phyloP scores from a whole-genome alignment of 2,888 invertebrate species.

The Tenthredo distinguenda region DNA sequence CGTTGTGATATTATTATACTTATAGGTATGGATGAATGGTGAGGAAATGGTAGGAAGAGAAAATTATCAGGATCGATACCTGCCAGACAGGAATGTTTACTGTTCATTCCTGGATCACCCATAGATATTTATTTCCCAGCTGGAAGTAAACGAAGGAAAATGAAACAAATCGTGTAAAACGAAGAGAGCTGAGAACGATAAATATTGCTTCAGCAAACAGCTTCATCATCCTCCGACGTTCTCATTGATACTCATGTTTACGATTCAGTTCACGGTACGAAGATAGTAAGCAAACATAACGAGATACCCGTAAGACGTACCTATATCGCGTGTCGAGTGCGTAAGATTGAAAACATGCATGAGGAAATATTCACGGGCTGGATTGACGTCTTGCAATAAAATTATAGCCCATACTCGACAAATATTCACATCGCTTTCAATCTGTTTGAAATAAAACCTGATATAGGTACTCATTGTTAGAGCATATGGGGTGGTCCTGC shows the following conservation, averaged over 20 bases:
- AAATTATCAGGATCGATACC: slow-evolving; percentile 33
- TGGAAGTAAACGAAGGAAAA: slow-evolving; percentile 16
- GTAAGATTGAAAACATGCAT: not conserved
- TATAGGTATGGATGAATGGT: not conserved
- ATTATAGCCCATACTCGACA: not conserved
- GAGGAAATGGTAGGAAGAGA: slow-evolving; percentile 10
- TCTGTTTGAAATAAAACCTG: not conserved
- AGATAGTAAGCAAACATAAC: slow-evolving; percentile 30
- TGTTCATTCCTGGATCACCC: not conserved
- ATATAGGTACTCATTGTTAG: not conserved
- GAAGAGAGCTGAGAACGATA: slow-evolving; percentile 37
- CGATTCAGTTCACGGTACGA: slow-evolving; percentile 37
- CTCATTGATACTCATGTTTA: slow-evolving; percentile 47
- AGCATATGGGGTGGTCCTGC: not conserved
- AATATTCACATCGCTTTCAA: not conserved
- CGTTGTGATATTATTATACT: not conserved
- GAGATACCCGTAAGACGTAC: not conserved
- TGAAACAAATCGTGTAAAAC: slow-evolving; percentile 47
- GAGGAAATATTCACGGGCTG: not conserved
- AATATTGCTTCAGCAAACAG: slow-evolving; percentile 48
- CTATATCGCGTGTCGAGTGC: slow-evolving; percentile 3
- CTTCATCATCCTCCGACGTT: slow-evolving; percentile 47
- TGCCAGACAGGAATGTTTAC: slow-evolving; percentile 20
- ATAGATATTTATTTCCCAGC: slow-evolving; percentile 9
- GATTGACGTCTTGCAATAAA: slow-evolving; percentile 5